Evolutionary conservation across 2,888 invertebrate species (phyloP).

Genomic region (Himalopsyche anomala): DNA sequence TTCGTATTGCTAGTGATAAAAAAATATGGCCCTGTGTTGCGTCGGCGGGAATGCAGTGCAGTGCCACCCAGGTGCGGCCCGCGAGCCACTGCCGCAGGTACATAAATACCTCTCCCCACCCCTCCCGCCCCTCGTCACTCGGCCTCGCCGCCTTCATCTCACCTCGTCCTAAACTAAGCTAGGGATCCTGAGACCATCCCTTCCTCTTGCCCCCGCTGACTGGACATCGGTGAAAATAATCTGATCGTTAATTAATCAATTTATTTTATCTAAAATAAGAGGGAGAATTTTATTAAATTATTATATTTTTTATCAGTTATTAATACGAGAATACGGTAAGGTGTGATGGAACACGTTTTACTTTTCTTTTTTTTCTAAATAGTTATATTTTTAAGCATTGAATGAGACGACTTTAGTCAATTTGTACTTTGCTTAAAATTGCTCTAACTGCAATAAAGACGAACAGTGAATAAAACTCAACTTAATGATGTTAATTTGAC

Average conservation of each 20-base stretch:
- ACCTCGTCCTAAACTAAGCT: neutral
- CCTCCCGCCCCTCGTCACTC: neutral
- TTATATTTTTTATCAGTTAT: too few species aligned
- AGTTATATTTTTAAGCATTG: too few species aligned
- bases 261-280: neutral
- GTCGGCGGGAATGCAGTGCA: conserved; percentile 38
- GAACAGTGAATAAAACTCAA: too few species aligned
- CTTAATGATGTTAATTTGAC: too few species aligned
- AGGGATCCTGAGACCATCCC: neutral
- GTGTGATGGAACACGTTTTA: too few species aligned
- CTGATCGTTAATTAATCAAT: neutral
- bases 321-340: too few species aligned
- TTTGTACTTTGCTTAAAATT: too few species aligned
- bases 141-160: neutral
- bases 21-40: conserved; percentile 19
- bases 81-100: conserved; percentile 40
- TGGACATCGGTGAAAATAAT: neutral
- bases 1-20: conserved; percentile 19
- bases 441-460: too few species aligned
- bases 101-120: conserved; percentile 32
- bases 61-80: conserved; percentile 42
- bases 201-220: conserved; percentile 4
- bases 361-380: too few species aligned
- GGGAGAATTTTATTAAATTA: too few species aligned
- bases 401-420: too few species aligned